phyloP scores from a whole-genome alignment of 2,888 invertebrate species.

The Tinea pellionella region DNA sequence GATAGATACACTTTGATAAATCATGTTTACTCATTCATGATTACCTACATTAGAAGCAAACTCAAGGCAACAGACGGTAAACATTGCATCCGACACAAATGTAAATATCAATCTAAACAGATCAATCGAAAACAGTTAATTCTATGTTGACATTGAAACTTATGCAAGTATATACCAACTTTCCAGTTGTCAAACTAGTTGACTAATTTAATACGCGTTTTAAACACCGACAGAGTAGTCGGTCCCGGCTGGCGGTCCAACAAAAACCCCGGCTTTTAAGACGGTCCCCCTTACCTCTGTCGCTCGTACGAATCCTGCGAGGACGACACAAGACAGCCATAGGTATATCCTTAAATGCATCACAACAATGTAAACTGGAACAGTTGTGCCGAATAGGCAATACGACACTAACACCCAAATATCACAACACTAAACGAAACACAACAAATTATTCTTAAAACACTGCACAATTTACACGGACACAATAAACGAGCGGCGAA shows the following conservation, averaged over 20 bases:
- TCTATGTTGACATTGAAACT: slow-evolving; percentile 62
- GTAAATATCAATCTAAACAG: neutral
- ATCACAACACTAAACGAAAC: slow-evolving; percentile 40
- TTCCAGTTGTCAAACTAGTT: slow-evolving; percentile 8
- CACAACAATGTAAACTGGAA: slow-evolving; percentile 65
- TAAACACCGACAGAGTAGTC: slow-evolving; percentile 11
- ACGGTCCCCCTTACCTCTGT: slow-evolving; percentile 76
- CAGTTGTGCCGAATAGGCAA: slow-evolving; percentile 33
- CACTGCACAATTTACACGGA: slow-evolving; percentile 61
- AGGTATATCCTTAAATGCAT: slow-evolving; percentile 83
- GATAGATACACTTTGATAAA: slow-evolving; percentile 2
- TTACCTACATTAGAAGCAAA: neutral
- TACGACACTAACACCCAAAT: slow-evolving; percentile 51
- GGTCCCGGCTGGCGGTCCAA: slow-evolving; percentile 19
- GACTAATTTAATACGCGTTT: neutral
- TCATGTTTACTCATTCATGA: slow-evolving; percentile 9
- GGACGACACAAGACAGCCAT: slow-evolving; percentile 78
- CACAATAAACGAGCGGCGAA: slow-evolving; percentile 41
- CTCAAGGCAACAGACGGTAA: neutral
- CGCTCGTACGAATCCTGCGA: slow-evolving; percentile 79
- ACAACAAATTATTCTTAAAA: slow-evolving; percentile 58
- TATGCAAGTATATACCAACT: slow-evolving; percentile 42
- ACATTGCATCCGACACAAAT: neutral
- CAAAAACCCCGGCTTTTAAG: slow-evolving; percentile 29
- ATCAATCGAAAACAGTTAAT: neutral